These are phyloP conservation scores for Meteorus cinctellus DNA, from an alignment of 2,888 invertebrate species.

Conservation along the genomic window DNA sequence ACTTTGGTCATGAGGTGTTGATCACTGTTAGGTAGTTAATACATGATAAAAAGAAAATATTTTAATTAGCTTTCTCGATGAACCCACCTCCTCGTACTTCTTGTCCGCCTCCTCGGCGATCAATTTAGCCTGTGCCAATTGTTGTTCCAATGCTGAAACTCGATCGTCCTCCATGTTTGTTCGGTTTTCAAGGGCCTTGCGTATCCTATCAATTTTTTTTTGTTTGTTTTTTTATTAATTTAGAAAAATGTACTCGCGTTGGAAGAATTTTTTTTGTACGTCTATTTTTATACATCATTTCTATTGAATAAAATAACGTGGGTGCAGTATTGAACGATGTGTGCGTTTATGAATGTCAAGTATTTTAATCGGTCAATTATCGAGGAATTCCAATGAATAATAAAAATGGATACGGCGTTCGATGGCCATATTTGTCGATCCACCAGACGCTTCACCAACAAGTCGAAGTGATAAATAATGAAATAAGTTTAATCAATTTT, in stretches of 20 bases:
- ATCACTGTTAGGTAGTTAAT: slow-evolving; percentile 38
- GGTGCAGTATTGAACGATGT: slow-evolving; percentile 5
- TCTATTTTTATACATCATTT: background rate
- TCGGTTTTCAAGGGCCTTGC: slow-evolving; percentile 98
- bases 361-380: slow-evolving; percentile 42
- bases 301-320: background rate
- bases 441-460: background rate
- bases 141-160: slow-evolving; percentile 96
- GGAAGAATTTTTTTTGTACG: slow-evolving; percentile 51
- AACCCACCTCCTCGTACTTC: slow-evolving; percentile 99
- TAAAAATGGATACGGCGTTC: slow-evolving; percentile 21
- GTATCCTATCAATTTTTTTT: slow-evolving; percentile 81
- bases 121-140: slow-evolving; percentile 98
- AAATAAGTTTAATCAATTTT: background rate
- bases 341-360: slow-evolving; percentile 16
- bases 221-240: slow-evolving; percentile 48
- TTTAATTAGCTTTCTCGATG: slow-evolving; percentile 39
- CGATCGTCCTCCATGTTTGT: slow-evolving; percentile 99
- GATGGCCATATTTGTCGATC: background rate
- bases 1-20: slow-evolving; percentile 15
- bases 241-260: slow-evolving; percentile 54
- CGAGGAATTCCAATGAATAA: slow-evolving; percentile 33
- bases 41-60: slow-evolving; percentile 21
- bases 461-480: background rate
- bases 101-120: slow-evolving; percentile 99